Base-by-base conservation (phyloP, 2,797 vertebrate genomes). In the Ptychadena robeensis region DNA sequence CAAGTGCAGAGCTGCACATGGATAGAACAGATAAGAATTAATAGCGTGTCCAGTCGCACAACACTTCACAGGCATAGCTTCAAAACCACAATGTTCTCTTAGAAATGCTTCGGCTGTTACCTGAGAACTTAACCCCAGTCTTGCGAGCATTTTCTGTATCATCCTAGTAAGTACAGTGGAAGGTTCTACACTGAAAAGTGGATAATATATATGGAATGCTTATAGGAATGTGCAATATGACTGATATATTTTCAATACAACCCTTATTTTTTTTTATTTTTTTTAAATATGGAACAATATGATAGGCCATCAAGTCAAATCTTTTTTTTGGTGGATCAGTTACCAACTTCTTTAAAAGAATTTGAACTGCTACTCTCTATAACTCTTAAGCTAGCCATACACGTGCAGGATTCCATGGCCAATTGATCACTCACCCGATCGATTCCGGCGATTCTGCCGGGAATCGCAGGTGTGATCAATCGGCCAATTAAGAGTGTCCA, bases 121-220 rank as follows among this genome's bases (percentile, higher is more conserved):
- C 77, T 85, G 44, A 31, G 79, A 84, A 85, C 65, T 75, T 31
- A 85, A 83, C 82, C 69, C 72, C 38, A 66, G 30, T 48, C 12
- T 53, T 67, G 22, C 75, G 57, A 18, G 48, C 3, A 18, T 66
- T 34, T 34, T 31, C 40, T 34, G 22, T 18, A 53, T 53, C 44
- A 53, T n/a, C 18, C 44, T 22, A 53, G 18, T 53, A 53, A 53
- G 22, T 22, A 53, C 18, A 53, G 40, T 22, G 6, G 44, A 53
- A 53, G 44, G 6, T 18, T 53, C 44, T 53, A 53, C 44, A 53
- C 5, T 8, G 4, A 22, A 6, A 22, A 7, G 44, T 53, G 44
- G 44, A 53, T 53, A 3, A 22, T 22, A 22, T 22, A 22, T 53
- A 53, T 53, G 18, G 15, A 53, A 53, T 53, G 44, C 7, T 53